These are phyloP conservation scores for Martes martes DNA, from an alignment of 2,113 vertebrate genomes.

Conservation along the genomic window DNA sequence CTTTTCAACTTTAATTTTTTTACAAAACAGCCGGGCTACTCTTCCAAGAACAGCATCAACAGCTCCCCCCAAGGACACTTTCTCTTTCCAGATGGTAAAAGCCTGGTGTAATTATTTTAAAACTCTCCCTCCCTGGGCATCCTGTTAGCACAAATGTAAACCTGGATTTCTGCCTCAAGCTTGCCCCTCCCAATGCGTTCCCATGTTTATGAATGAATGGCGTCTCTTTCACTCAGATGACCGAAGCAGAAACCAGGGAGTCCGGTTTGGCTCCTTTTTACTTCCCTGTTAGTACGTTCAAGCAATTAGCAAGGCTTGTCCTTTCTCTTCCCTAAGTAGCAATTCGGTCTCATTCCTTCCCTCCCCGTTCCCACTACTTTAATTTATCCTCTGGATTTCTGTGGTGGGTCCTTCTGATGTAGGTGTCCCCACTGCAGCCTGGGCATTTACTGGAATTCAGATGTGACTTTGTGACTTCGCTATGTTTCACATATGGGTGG, in stretches of 20 bases:
- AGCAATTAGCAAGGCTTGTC: neutral
- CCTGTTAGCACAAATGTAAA: conserved; percentile 22
- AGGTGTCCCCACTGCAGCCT: neutral
- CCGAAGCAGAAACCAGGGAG: neutral
- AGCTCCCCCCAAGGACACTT: conserved; percentile 35
- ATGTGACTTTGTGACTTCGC: neutral
- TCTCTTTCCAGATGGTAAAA: conserved; percentile 50
- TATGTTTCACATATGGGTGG: neutral
- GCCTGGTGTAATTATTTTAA: conserved; percentile 28
- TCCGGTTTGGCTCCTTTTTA: neutral
- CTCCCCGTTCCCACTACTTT: too few species aligned
- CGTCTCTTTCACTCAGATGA: neutral
- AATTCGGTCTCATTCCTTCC: neutral
- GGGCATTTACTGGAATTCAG: neutral
- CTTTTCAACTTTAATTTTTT: conserved; percentile 33
- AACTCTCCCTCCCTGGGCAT: neutral
- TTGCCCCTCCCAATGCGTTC: neutral
- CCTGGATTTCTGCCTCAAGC: neutral
- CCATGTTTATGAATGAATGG: neutral
- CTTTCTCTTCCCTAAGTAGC: neutral
- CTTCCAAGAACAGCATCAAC: conserved; percentile 43
- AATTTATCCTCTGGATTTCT: neutral
- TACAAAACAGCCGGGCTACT: neutral
- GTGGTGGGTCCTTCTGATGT: accelerated
- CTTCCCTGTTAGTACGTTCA: neutral